phyloP scores from a whole-genome alignment of 2,888 invertebrate species.

The Phytoseiulus persimilis region DNA sequence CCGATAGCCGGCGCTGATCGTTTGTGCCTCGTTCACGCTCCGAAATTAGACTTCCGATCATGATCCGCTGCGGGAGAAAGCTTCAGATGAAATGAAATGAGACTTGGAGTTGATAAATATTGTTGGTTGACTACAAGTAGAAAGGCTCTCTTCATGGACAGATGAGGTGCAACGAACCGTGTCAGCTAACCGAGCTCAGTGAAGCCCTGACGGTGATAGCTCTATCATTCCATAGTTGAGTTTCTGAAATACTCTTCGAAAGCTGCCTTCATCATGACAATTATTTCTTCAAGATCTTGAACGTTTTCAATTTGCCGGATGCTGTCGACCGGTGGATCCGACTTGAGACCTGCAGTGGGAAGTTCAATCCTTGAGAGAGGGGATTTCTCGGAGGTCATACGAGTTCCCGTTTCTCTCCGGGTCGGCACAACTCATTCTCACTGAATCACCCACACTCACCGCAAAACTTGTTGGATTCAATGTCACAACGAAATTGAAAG shows the following conservation, averaged over 20 bases:
- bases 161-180: too few relatives aligned
- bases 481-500: conserved; percentile 13
- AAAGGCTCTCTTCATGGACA: too few relatives aligned
- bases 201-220: background rate
- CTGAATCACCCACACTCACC: background rate
- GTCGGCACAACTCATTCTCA: too few relatives aligned
- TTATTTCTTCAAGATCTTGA: background rate
- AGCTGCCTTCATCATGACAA: background rate
- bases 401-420: background rate
- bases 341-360: background rate
- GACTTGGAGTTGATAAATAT: too few relatives aligned
- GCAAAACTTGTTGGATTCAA: background rate
- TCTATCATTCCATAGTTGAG: background rate
- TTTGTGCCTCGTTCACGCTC: too few relatives aligned
- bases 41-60: too few relatives aligned
- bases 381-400: background rate
- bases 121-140: too few relatives aligned
- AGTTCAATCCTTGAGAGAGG: too few relatives aligned
- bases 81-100: too few relatives aligned
- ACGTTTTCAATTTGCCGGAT: background rate
- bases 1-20: too few relatives aligned
- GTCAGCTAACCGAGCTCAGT: too few relatives aligned
- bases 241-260: background rate
- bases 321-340: background rate
- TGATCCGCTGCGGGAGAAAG: too few relatives aligned